These are phyloP conservation scores for Natrix natrix DNA, from an alignment of 2,797 vertebrate genomes.

Conservation along the genomic window DNA sequence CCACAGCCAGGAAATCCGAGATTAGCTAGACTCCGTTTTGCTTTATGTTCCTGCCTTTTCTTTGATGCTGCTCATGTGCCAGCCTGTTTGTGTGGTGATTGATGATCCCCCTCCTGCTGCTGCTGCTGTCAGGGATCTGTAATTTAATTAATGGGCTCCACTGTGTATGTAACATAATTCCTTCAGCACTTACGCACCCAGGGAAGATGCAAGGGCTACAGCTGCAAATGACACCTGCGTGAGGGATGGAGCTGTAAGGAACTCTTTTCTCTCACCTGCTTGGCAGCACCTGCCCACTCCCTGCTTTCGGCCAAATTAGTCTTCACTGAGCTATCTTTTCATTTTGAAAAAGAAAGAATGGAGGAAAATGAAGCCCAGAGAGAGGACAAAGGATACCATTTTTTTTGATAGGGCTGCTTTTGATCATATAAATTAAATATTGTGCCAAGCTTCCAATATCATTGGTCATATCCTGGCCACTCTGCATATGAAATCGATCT, in stretches of 20 bases:
- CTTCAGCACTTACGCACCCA: constrained; percentile 38
- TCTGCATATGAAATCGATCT: neutral
- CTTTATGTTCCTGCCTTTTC: neutral
- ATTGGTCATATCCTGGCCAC: neutral
- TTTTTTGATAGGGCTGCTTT: constrained; percentile 22
- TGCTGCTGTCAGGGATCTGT: constrained; percentile 45
- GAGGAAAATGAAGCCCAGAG: neutral
- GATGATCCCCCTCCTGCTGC: constrained; percentile 56
- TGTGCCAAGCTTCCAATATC: neutral
- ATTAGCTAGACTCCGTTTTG: neutral
- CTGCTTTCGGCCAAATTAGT: neutral
- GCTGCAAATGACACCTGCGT: constrained; percentile 16
- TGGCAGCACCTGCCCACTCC: neutral
- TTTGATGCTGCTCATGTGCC: constrained; percentile 7
- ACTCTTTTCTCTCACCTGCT: constrained; percentile 22
- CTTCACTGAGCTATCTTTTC: neutral
- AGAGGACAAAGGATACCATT: accelerated
- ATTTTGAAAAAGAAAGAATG: neutral
- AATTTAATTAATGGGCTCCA: constrained; percentile 67
- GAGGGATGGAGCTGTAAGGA: neutral
- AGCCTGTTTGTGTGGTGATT: constrained; percentile 50
- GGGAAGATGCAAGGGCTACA: neutral
- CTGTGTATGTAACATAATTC: constrained; percentile 47
- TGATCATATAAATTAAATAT: neutral
- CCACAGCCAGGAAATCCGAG: neutral